Evolutionary conservation across 2,888 invertebrate genomes (phyloP), one percentile per base, ranked within the genome.

Genomic region (Ashinkailepas kermadecensis): DNA sequence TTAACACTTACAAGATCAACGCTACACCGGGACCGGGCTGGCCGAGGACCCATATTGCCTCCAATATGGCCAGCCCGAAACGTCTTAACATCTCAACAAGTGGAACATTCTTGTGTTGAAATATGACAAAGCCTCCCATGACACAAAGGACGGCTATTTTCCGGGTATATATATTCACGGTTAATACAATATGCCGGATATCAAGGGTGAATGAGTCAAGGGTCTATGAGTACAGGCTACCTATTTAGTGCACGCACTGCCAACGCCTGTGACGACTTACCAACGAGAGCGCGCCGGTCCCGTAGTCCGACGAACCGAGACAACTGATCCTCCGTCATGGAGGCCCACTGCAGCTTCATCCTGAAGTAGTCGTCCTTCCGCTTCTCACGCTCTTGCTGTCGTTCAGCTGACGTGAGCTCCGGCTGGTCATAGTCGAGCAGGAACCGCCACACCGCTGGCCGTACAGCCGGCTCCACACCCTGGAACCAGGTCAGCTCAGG

Each of bases 331-430:
- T 91, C 90, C 0, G 93, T 93, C 89, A 99, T 94, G 0, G 94
- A 93, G 84, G 93, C 91, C 99, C 99, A 99, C 87, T 99, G 99
- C 39, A 94, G 90, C 87, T 99, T 99, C 97, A 99, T 97, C 80
- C 91, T 91, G 87, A 93, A 95, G 88, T 99, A 99, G 87, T 96
- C 95, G 84, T 94, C 92, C 83, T 92, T 92, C 87, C 93, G 94
- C 84, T 91, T 89, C 86, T 92, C 92, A 64, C 92, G 91, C 64
- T 93, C 88, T 83, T 90, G 90, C 84, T 91, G 90, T 82, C 96
- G 90, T 85, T 95, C 92, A 18, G 90, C 87, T 81, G 91, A 90
- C 0, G 94, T 94, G 85, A 93, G 93, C 65, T 82, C 82, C 82
- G 83, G 82, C 15, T 81, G 80, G 70, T 83, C 80, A 70, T 82